Percentiles rank a stretch among this genome's conserved stretches.
phyloP scores from a whole-genome alignment of 2,113 vertebrate species.

The Eidolon helvum region DNA sequence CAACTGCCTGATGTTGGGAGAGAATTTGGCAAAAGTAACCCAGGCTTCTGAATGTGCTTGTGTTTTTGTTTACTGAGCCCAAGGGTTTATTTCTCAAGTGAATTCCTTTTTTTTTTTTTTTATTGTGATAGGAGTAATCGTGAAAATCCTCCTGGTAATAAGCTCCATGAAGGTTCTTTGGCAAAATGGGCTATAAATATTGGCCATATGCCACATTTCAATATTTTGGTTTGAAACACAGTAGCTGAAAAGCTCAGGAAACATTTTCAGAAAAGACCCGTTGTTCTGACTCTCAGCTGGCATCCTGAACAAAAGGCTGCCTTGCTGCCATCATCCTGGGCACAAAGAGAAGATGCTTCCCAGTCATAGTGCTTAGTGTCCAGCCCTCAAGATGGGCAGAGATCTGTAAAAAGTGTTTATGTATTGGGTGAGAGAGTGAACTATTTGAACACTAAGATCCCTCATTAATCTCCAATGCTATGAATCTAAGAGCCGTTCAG shows the following conservation, averaged over 20 bases:
- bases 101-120: constrained; percentile 50
- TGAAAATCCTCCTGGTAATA: constrained; percentile 58
- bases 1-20: constrained; percentile 30
- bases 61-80: constrained; percentile 66
- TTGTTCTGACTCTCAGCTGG: constrained; percentile 13
- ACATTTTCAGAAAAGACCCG: background rate
- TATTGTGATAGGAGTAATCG: constrained; percentile 58
- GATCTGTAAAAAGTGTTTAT: background rate
- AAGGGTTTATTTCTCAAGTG: constrained; percentile 67
- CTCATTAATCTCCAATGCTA: background rate
- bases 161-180: constrained; percentile 51
- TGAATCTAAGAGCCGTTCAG: background rate
- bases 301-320: background rate
- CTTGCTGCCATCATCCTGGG: background rate
- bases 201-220: constrained; percentile 39
- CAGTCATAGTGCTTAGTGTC: background rate
- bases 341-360: background rate
- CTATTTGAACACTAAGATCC: background rate
- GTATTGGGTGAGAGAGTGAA: background rate
- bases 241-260: constrained; percentile 23
- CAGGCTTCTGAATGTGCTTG: constrained; percentile 29
- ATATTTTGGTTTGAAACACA: constrained; percentile 51
- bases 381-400: background rate
- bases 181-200: constrained; percentile 39
- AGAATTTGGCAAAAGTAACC: constrained; percentile 57